These are phyloP conservation scores for Eulithis prunata DNA, from an alignment of 2,888 invertebrate species.

Conservation along the genomic window DNA sequence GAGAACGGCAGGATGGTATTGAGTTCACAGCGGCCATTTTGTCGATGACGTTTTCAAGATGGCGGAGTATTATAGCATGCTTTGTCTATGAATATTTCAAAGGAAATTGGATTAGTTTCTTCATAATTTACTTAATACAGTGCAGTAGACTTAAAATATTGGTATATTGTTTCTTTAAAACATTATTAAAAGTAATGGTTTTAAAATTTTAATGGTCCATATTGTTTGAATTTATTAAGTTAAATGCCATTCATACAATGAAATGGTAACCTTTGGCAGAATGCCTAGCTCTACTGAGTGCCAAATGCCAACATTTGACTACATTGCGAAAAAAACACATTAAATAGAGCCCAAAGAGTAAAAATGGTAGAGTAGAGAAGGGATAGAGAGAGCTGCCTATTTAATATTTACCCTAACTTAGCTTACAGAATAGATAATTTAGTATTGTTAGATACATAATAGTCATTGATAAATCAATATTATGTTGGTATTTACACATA, in stretches of 20 bases:
- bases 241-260: not conserved
- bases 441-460: too few relatives aligned
- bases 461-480: too few relatives aligned
- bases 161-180: too few relatives aligned
- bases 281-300: not conserved
- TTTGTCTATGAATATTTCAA: too few relatives aligned
- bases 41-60: constrained; percentile 17
- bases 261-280: not conserved
- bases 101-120: too few relatives aligned
- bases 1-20: constrained; percentile 21
- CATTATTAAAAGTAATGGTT: not conserved
- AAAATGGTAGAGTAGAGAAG: too few relatives aligned
- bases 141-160: too few relatives aligned
- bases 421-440: too few relatives aligned
- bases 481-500: too few relatives aligned
- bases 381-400: too few relatives aligned
- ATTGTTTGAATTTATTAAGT: not conserved
- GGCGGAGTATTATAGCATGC: constrained; percentile 3
- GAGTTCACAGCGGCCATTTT: constrained; percentile 29
- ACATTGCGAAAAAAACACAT: not conserved
- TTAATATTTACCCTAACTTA: too few relatives aligned
- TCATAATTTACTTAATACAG: too few relatives aligned
- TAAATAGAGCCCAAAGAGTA: not conserved
- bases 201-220: not conserved
- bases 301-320: not conserved